phyloP scores from a whole-genome alignment of 1,140 invertebrate genomes.

The Drosophila subpulchrella region DNA sequence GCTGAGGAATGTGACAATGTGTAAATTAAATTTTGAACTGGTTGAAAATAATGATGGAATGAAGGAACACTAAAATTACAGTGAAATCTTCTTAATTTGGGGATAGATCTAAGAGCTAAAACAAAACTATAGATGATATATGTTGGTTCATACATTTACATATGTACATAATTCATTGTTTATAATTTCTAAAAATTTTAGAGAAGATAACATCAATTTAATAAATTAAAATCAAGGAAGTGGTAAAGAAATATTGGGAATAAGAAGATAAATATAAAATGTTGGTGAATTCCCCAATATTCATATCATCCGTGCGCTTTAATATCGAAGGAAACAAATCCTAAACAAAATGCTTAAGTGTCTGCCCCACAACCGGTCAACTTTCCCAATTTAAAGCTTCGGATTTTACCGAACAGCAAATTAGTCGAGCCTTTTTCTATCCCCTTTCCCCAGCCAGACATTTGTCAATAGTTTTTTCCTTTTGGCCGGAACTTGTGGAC shows the following conservation, averaged over 20 bases:
- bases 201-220: too few species aligned
- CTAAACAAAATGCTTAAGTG: not conserved
- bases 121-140: too few species aligned
- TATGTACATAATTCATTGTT: too few species aligned
- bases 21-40: not conserved
- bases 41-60: not conserved
- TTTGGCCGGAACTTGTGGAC: slow-evolving; percentile 56
- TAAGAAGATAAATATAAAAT: too few species aligned
- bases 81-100: too few species aligned
- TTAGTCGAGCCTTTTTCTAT: slow-evolving; percentile 17
- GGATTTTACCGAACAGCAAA: not conserved
- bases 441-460: slow-evolving; percentile 10
- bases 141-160: too few species aligned
- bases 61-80: too few species aligned
- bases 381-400: slow-evolving; percentile 13
- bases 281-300: too few species aligned
- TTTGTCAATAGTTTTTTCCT: slow-evolving; percentile 49
- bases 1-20: not conserved
- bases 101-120: too few species aligned
- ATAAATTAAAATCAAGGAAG: too few species aligned
- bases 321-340: not conserved
- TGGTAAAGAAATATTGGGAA: too few species aligned
- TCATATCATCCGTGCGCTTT: not conserved
- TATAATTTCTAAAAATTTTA: too few species aligned
- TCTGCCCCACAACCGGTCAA: not conserved